Base-by-base conservation (phyloP, 2,113 vertebrate species). In the Stigmatopora argus region DNA sequence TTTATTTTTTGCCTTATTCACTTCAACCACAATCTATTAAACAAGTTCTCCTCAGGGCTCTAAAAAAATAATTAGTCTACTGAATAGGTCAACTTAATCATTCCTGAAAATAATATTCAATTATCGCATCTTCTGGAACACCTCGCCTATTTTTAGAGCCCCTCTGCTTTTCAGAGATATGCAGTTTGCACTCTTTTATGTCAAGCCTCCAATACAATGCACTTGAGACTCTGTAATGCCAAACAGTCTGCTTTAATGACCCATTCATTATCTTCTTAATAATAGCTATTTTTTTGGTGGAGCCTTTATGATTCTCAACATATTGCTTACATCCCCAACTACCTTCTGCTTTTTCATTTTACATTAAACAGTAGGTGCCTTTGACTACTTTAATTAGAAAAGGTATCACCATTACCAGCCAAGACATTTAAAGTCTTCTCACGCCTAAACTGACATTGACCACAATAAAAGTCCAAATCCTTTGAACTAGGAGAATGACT, bases 71-170 rank as follows among this genome's bases (percentile, higher is more conserved):
- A 92, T 92, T 90, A 91, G 85, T 89, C 81, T 88, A 71, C 77
- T 78, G 86, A 78, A 90, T 90, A 89, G 89, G 88, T 90, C 88
- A 90, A 88, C 83, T 89, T 88, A 86, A 90, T 90, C 87, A 90
- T 90, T 91, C 88, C 90, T 90, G 89, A 87, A 92, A 90, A 90
- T 90, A 90, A 91, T 90, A 89, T 90, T 90, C 87, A 90, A 89
- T 90, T 90, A 91, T 88, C 85, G 74, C 79, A 89, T 87, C 86
- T 87, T 89, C 80, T 85, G 85, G 82, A 88, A 80, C 82, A 85
- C 57, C 69, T 46, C 66, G 75, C 71, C 87, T 90, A 89, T 90
- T 88, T 89, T 89, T 90, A 89, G 88, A 46, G 64, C 51, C 53
- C 71, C 73, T 76, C 74, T 81, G 79, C 84, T 86, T 88, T 87